phyloP scores from a whole-genome alignment of 2,888 invertebrate species.

The Dichetophora obliterata region DNA sequence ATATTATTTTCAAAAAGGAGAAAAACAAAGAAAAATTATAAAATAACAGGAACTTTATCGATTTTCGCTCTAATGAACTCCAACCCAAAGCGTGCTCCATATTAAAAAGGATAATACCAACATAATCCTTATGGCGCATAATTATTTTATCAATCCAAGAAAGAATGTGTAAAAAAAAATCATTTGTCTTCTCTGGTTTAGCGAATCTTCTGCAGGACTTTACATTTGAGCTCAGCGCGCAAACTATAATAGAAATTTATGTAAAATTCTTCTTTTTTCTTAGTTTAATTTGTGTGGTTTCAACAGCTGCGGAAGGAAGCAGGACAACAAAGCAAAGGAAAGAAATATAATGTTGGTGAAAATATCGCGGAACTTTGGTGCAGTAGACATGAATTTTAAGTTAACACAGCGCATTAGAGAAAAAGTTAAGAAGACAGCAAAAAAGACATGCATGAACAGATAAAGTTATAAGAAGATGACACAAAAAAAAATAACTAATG shows the following conservation, averaged over 20 bases:
- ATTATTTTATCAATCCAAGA: slow-evolving; percentile 55
- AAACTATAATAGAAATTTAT: not conserved
- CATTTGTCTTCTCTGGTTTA: not conserved
- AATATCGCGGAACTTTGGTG: slow-evolving; percentile 7
- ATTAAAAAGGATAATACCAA: slow-evolving; percentile 49
- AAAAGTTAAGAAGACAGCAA: not conserved
- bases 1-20: not conserved
- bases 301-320: not conserved
- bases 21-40: not conserved
- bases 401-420: slow-evolving; percentile 1
- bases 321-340: not conserved
- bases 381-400: slow-evolving; percentile 21
- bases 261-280: not conserved
- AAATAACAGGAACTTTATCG: not conserved
- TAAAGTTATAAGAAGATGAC: not conserved
- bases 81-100: not conserved
- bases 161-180: not conserved
- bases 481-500: not conserved
- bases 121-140: slow-evolving; percentile 54
- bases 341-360: not conserved
- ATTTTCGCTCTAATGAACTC: slow-evolving; percentile 8
- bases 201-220: not conserved
- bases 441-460: not conserved
- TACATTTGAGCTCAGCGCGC: not conserved
- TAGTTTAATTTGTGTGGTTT: not conserved